A percentile compares a stretch with the other conserved stretches of the same genome.
These are phyloP conservation scores for Gisinianus flammeolus DNA, from an alignment of 2,888 invertebrate species.

Conservation along the genomic window DNA sequence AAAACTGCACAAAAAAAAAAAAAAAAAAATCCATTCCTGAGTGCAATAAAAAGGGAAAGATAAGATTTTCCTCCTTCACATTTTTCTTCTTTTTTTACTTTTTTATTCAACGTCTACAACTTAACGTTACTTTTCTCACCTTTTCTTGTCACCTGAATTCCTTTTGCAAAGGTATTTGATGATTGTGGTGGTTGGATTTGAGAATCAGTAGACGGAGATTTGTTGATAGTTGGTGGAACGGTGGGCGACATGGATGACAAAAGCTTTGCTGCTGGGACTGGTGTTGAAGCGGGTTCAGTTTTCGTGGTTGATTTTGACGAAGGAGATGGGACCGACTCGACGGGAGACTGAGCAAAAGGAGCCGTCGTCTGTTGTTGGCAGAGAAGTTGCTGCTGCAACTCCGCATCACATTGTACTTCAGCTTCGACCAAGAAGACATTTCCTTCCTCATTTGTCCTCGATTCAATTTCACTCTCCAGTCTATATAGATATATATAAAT, in stretches of 20 bases:
- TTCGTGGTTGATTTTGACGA: neutral
- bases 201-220: neutral
- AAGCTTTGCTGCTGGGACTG: neutral
- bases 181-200: neutral
- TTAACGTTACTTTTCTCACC: neutral
- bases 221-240: neutral
- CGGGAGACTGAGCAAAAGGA: neutral
- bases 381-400: neutral
- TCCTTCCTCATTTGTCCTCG: conserved; percentile 48
- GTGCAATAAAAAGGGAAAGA: neutral
- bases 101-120: neutral
- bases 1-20: neutral
- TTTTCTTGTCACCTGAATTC: neutral
- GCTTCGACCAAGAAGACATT: conserved; percentile 49
- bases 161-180: neutral
- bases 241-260: neutral
- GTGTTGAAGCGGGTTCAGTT: neutral
- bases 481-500: conserved; percentile 38
- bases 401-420: conserved; percentile 17
- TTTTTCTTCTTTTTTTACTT: neutral
- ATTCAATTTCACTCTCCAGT: conserved; percentile 50
- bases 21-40: neutral
- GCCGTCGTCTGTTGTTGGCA: conserved; percentile 6
- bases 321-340: neutral
- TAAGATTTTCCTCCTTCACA: neutral